phyloP scores from a whole-genome alignment of 2,888 invertebrate species.

The Shargacucullia verbasci region DNA sequence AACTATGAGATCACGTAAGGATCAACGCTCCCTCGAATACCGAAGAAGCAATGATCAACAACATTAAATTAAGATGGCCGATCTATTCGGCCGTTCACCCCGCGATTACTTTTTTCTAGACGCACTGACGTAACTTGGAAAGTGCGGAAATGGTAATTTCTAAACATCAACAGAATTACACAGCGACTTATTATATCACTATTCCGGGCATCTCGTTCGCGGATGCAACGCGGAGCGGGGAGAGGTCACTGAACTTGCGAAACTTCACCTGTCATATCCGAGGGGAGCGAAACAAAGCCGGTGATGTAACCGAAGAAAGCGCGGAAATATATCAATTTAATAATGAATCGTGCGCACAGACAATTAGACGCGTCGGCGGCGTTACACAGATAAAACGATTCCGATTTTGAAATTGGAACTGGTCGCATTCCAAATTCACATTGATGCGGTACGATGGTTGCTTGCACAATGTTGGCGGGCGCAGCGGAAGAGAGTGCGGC shows the following conservation, averaged over 20 bases:
- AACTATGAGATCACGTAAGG: slow-evolving; percentile 86
- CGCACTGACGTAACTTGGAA: slow-evolving; percentile 85
- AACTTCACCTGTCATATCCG: slow-evolving; percentile 80
- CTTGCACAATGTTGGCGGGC: slow-evolving; percentile 77
- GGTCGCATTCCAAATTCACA: slow-evolving; percentile 72
- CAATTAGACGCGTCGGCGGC: slow-evolving; percentile 51
- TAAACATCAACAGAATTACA: slow-evolving; percentile 76
- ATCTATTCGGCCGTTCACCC: slow-evolving; percentile 80
- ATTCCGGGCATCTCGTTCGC: slow-evolving; percentile 74
- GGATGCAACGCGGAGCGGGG: slow-evolving; percentile 73
- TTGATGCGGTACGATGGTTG: slow-evolving; percentile 62
- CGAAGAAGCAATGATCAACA: slow-evolving; percentile 78
- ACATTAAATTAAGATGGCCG: slow-evolving; percentile 71
- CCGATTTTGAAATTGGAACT: slow-evolving; percentile 72
- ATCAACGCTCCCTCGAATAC: slow-evolving; percentile 84
- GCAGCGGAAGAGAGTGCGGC: slow-evolving; percentile 85
- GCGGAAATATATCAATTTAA: slow-evolving; percentile 65
- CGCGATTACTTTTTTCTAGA: slow-evolving; percentile 73
- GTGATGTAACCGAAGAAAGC: slow-evolving; percentile 81
- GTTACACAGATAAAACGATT: slow-evolving; percentile 60
- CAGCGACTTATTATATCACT: slow-evolving; percentile 80
- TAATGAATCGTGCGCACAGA: slow-evolving; percentile 56
- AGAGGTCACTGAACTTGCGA: slow-evolving; percentile 86
- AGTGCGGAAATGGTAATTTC: slow-evolving; percentile 85
- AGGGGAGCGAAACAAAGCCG: slow-evolving; percentile 70